These are phyloP conservation scores for Papilio dardanus DNA, from an alignment of 1,140 invertebrate species.

Conservation along the genomic window DNA sequence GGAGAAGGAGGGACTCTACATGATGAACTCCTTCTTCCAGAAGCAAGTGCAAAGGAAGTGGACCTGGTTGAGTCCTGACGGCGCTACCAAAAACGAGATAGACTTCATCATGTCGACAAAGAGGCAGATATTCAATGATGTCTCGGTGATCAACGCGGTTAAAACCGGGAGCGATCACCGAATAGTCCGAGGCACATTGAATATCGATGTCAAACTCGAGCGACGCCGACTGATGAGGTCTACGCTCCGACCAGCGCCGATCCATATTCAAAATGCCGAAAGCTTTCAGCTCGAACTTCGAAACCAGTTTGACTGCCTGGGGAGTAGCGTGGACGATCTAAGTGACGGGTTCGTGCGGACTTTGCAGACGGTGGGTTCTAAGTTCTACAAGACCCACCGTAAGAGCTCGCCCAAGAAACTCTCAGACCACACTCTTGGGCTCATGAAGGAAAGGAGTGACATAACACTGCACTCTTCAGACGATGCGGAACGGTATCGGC, in stretches of 20 bases:
- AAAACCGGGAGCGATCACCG: conserved; percentile 54
- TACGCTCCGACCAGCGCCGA: conserved; percentile 38
- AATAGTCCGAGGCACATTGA: conserved; percentile 51
- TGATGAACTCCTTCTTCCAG: too few species aligned
- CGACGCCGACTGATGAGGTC: conserved; percentile 42
- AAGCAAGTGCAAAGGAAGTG: neutral
- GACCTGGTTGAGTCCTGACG: neutral
- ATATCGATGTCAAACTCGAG: conserved; percentile 42
- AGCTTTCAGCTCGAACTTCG: conserved; percentile 36
- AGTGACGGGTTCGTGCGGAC: conserved; percentile 13
- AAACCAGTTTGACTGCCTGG: too few species aligned
- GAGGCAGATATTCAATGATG: conserved; percentile 49
- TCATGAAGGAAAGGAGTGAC: conserved; percentile 28
- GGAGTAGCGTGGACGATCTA: neutral
- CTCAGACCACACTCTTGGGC: conserved; percentile 23
- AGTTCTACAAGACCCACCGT: conserved; percentile 17
- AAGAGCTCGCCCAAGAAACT: conserved; percentile 17
- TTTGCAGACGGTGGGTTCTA: conserved; percentile 31
- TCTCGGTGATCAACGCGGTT: conserved; percentile 47
- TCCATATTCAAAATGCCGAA: conserved; percentile 38
- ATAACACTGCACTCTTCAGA: neutral
- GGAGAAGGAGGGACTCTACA: too few species aligned
- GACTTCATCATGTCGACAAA: conserved; percentile 45
- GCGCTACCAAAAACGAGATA: neutral
- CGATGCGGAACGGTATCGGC: neutral